Base-by-base conservation (phyloP, 2,113 vertebrate species). In the Cephalophus harveyi region DNA sequence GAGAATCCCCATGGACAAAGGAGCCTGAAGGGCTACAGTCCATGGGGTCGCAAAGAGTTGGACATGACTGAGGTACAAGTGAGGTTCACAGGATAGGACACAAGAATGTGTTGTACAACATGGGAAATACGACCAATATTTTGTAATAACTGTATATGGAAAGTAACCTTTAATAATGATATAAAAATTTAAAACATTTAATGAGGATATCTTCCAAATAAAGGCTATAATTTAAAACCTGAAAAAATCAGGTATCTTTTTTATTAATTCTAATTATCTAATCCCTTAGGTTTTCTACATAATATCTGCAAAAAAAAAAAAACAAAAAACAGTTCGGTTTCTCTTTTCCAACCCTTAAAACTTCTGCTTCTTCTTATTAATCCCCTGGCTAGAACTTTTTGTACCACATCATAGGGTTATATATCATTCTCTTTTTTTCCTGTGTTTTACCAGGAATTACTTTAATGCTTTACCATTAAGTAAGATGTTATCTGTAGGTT, bases 371-470 rank as follows among this genome's bases (percentile, higher is more conserved):
- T 46, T 88, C 46, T 64, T 93, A 30, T 89, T 40, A 54, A 16
- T 96, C 28, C 83, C 76, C 46, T 87, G 33, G 50, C 17, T 92
- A 79, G 57, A 91, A 74, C 87, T 62, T 60, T 48, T 76, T 15
- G 5, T 82, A 43, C 36, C 40, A 95, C 11, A 27, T 86, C 67
- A 67, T 57, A 52, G 86, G 67, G 28, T 48, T 76, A 59, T 14
- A 14, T 15, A 36, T 52, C 17, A 33, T 50, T 85, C 23, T 23
- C 6, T 64, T 83, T 82, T 71, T 28, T 60, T 12, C 28, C 40
- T 76, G n/a, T 14, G n/a, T 91, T 93, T 96, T 86, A 92, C 57
- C 28, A 86, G 60, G 15, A 92, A 92, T 92, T 97, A 64, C 40
- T 40, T 96, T 94, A 96, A 89, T 71, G 6, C 21, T 50, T 87